These are phyloP conservation scores for Tragelaphus eurycerus DNA, from an alignment of 2,797 vertebrate species.

Conservation along the genomic window DNA sequence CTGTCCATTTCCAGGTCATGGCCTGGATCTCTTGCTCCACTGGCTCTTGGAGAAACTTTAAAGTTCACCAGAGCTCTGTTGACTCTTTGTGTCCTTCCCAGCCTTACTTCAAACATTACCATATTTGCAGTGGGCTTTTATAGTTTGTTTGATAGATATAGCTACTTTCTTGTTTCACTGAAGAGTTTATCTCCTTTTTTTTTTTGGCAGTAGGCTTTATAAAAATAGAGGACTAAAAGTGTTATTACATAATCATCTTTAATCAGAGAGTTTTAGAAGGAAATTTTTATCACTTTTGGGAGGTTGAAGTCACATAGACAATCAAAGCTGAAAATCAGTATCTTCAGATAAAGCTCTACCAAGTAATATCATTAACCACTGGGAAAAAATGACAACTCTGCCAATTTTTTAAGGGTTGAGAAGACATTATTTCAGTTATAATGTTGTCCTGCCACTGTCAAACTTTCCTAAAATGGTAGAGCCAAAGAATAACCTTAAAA, in stretches of 20 bases:
- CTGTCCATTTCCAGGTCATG: neutral
- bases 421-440: neutral
- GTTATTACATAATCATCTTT: neutral
- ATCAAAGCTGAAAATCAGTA: neutral
- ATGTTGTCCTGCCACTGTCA: neutral
- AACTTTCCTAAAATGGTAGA: neutral
- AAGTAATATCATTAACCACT: neutral
- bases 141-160: neutral
- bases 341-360: neutral
- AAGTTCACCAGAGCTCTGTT: neutral
- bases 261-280: neutral
- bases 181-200: neutral
- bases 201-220: neutral
- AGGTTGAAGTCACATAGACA: neutral
- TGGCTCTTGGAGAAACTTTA: neutral
- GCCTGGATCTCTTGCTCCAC: neutral
- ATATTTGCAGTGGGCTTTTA: neutral
- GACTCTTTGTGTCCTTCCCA: neutral
- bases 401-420: neutral
- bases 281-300: neutral
- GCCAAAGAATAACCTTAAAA: slow-evolving; percentile 2
- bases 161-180: neutral
- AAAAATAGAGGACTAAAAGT: neutral
- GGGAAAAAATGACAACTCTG: neutral
- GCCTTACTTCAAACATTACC: neutral